Evolutionary conservation across 2,888 invertebrate species (phyloP), one percentile per base, ranked within the genome.

Genomic region (Aelia acuminata): DNA sequence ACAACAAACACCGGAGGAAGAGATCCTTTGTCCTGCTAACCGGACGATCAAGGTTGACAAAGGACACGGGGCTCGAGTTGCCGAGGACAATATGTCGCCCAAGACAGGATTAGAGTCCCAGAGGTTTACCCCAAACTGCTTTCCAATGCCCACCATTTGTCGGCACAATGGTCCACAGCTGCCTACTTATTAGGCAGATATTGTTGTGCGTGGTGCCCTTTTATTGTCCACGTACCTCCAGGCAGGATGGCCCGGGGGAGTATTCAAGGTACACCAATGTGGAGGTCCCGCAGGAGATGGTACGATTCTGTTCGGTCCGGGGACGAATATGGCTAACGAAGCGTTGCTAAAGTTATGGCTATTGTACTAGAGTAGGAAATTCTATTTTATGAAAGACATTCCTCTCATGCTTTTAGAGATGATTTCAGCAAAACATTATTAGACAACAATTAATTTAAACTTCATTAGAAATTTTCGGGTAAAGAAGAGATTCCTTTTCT

Each of bases 101-200:
- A 47, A 80, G 80, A 80, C 80, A 80, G 80, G 80, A 80, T 80
- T 80, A 80, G n/a, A 35, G 5, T 13, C 7, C 75, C 39, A 1
- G 13, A 80, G 43, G 80, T 80, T 80, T 80, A 47, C 80, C 80
- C 80, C 80, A 80, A 80, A 80, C 80, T 70, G 63, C 31, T 0
- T 70, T 70, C 63, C 43, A 43, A 80, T 80, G n/a, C 43, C 43
- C n/a, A 22, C 80, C 43, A 80, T 80, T 80, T 80, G 80, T 80
- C 80, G 1, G 4, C 80, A 80, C 80, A 80, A 80, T 13, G 80
- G n/a, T 1, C 43, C 80, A n/a, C n/a, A 80, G 43, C 80, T 80
- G 80, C 43, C 80, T 80, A 43, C 63, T 80, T 80, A 80, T 80
- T 80, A 80, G 80, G 43, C 80, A 80, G 80, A 80, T 80, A 80